Conservation (phyloP, 2,888 invertebrate genomes). For the Stenchaetothrips biformis region DNA sequence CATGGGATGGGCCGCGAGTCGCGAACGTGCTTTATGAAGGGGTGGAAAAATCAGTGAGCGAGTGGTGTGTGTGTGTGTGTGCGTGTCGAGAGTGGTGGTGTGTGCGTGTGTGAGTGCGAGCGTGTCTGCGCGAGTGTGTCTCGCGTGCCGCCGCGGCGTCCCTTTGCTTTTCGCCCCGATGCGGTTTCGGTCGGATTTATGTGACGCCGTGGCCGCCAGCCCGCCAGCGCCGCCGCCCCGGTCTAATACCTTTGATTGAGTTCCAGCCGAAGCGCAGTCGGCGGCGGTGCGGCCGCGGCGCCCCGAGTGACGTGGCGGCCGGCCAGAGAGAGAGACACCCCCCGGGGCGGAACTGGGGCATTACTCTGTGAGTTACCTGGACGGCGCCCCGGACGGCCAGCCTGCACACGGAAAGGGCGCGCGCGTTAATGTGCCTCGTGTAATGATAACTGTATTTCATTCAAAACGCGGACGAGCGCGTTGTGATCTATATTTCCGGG, state of each 20-base stretch:
- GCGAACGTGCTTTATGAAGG: too few species aligned
- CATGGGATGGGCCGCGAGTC: too few species aligned
- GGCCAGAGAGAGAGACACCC: neutral
- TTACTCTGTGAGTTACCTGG: neutral
- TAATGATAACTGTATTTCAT: conserved; percentile 21
- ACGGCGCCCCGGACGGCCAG: neutral
- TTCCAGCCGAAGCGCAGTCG: neutral
- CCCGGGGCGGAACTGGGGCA: conserved; percentile 21
- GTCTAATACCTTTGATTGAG: conserved; percentile 23
- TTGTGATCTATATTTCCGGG: conserved; percentile 18
- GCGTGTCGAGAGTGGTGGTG: too few species aligned
- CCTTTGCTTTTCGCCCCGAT: conserved; percentile 22
- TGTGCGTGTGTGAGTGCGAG: too few species aligned
- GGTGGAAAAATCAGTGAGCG: too few species aligned
- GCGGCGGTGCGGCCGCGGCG: conserved; percentile 1
- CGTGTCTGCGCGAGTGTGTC: too few species aligned
- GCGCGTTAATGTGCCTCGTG: neutral
- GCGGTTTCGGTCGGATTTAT: conserved; percentile 20
- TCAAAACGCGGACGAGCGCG: neutral
- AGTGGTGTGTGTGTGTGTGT: too few species aligned
- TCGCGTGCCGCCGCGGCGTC: neutral
- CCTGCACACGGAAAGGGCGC: neutral
- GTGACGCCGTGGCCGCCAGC: neutral
- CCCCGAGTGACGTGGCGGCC: neutral
- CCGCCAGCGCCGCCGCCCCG: conserved; percentile 7